Conservation (phyloP, 2,888 invertebrate species). For the Halictus ligatus region DNA sequence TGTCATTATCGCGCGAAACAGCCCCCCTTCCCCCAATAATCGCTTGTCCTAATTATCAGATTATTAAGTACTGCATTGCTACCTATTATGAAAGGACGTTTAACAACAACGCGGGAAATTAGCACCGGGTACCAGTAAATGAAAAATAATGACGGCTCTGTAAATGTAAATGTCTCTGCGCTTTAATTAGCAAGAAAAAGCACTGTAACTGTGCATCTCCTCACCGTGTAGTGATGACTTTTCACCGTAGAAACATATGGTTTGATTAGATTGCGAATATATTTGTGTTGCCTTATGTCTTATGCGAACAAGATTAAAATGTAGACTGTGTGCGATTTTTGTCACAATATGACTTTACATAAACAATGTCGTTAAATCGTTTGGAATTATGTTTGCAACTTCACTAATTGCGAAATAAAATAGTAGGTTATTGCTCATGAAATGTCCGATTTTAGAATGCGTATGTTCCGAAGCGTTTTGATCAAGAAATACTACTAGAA, state of each 20-base stretch:
- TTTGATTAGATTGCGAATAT: neutral
- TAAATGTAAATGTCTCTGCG: neutral
- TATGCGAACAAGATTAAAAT: too few species aligned
- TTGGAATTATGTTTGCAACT: neutral
- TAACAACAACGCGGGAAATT: neutral
- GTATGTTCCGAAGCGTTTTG: too few species aligned
- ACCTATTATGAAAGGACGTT: conserved; percentile 28
- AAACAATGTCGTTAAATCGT: neutral
- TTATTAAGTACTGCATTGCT: conserved; percentile 33
- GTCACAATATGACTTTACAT: neutral
- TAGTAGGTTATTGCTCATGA: neutral
- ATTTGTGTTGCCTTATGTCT: too few species aligned
- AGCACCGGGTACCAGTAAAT: conserved; percentile 18
- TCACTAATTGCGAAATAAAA: too few species aligned
- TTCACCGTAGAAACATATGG: neutral
- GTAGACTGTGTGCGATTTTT: neutral
- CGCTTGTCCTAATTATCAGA: conserved; percentile 49
- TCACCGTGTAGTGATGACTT: neutral
- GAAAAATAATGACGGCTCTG: conserved; percentile 37
- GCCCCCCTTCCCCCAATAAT: conserved; percentile 24
- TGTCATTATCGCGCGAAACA: conserved; percentile 27
- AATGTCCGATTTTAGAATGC: too few species aligned
- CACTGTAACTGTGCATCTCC: neutral
- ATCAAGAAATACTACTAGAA: too few species aligned
- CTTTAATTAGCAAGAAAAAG: conserved; percentile 11